A percentile compares a stretch with the other conserved stretches of the same genome.
Conservation (phyloP, 1,140 invertebrate genomes). For the Tetranychus cinnabarinus region DNA sequence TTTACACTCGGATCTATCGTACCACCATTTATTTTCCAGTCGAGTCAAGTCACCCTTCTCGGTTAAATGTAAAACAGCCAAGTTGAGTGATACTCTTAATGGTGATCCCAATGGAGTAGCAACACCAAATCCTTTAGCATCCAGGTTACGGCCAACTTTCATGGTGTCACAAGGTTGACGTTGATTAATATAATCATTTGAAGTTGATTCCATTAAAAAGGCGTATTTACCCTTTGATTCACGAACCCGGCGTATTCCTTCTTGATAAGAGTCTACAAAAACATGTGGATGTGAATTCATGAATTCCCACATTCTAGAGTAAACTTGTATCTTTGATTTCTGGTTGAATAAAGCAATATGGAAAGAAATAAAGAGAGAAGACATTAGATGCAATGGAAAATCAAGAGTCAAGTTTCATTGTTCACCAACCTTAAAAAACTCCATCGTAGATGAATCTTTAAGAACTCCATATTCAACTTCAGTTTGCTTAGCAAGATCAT, state of each 20-base stretch:
- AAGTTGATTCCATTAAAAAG: slow-evolving; percentile 29
- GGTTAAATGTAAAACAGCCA: slow-evolving; percentile 41
- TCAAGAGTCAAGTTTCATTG: slow-evolving; percentile 7
- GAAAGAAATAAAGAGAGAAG: neutral
- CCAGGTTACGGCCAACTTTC: slow-evolving; percentile 29
- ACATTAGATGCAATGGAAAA: slow-evolving; percentile 5
- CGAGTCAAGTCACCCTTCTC: slow-evolving; percentile 75
- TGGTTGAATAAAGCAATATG: no score
- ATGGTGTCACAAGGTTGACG: slow-evolving; percentile 32
- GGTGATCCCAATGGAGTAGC: slow-evolving; percentile 22
- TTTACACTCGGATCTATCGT: slow-evolving; percentile 31
- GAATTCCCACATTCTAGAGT: slow-evolving; percentile 84
- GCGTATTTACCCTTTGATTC: slow-evolving; percentile 30
- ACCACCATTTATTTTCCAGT: slow-evolving; percentile 81
- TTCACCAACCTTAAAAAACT: slow-evolving; percentile 56
- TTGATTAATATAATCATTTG: slow-evolving; percentile 24
- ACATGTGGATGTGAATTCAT: slow-evolving; percentile 34
- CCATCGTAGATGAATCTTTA: slow-evolving; percentile 55
- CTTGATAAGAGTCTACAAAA: slow-evolving; percentile 20
- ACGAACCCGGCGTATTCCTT: slow-evolving; percentile 22
- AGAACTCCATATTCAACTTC: slow-evolving; percentile 62
- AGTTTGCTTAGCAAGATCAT: slow-evolving; percentile 74
- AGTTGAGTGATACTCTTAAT: slow-evolving; percentile 11
- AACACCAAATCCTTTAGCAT: slow-evolving; percentile 25
- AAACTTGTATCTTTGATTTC: slow-evolving; percentile 67